A percentile compares a stretch with the other conserved stretches of the same genome.
phyloP scores from a whole-genome alignment of 2,797 vertebrate genomes.

The Tapirus indicus region DNA sequence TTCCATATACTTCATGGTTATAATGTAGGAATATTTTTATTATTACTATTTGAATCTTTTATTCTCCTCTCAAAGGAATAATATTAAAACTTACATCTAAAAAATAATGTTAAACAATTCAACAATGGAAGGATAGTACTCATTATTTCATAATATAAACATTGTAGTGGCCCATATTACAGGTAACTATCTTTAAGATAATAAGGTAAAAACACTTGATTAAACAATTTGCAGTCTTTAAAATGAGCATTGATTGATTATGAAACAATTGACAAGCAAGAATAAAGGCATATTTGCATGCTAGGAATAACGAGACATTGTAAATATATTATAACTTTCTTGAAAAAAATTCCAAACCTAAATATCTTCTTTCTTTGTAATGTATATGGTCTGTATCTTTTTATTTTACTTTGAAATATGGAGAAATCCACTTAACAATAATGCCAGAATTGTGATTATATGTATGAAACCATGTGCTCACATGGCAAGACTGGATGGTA shows the following conservation, averaged over 20 bases:
- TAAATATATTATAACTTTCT: background rate
- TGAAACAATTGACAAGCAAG: background rate
- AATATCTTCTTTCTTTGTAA: background rate
- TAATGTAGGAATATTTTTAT: background rate
- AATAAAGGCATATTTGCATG: background rate
- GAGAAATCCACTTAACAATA: background rate
- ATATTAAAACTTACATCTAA: background rate
- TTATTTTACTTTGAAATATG: background rate
- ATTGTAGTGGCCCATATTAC: background rate
- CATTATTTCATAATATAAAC: background rate
- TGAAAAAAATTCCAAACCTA: background rate
- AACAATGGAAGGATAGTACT: background rate
- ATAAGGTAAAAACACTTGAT: background rate
- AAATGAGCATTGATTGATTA: background rate
- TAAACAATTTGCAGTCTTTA: background rate
- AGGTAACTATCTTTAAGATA: background rate
- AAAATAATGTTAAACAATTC: background rate
- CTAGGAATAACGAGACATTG: background rate
- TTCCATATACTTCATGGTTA: background rate
- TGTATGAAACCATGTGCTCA: background rate
- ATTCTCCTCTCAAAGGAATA: constrained; percentile 21
- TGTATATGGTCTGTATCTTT: background rate
- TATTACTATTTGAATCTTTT: background rate
- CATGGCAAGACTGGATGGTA: background rate
- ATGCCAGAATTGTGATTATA: background rate